phyloP scores from a whole-genome alignment of 2,113 vertebrate species.

The Eulemur macaco region DNA sequence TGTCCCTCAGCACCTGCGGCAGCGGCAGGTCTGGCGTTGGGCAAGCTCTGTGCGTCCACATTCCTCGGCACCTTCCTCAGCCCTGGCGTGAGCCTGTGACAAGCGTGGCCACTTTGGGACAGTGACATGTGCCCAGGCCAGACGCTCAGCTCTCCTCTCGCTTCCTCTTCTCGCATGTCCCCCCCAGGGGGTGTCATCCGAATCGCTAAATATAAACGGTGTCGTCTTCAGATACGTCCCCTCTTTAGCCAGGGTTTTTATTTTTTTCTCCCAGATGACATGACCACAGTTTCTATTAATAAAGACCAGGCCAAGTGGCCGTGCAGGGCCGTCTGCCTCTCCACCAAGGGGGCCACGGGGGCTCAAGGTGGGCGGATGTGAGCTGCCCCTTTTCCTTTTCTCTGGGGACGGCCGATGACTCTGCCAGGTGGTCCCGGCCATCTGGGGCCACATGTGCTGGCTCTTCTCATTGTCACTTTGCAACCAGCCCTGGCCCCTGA shows the following conservation, averaged over 20 bases:
- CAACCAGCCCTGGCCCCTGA: background rate
- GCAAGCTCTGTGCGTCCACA: background rate
- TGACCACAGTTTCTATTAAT: constrained; percentile 75
- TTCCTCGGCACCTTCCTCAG: background rate
- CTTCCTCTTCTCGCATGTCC: constrained; percentile 68
- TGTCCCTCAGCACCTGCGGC: background rate
- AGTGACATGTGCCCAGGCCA: constrained; percentile 58
- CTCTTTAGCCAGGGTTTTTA: constrained; percentile 53
- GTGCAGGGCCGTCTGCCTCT: background rate
- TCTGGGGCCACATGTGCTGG: rapidly evolving
- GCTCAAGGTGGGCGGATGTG: background rate
- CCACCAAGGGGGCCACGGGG: background rate
- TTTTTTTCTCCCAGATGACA: constrained; percentile 65
- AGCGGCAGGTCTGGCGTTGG: background rate
- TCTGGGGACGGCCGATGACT: background rate
- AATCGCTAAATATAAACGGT: constrained; percentile 72
- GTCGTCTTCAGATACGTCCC: constrained; percentile 65
- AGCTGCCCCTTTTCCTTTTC: background rate
- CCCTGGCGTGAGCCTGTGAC: background rate
- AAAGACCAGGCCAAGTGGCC: constrained; percentile 1
- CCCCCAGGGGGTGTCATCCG: constrained; percentile 56
- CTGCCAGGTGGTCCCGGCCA: background rate
- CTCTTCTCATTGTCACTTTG: background rate
- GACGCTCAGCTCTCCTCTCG: constrained; percentile 37
- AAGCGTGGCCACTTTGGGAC: background rate